A percentile compares a stretch with the other conserved stretches of the same genome.
Conservation (phyloP, 2,113 vertebrate species). For the Henicopernis longicauda region DNA sequence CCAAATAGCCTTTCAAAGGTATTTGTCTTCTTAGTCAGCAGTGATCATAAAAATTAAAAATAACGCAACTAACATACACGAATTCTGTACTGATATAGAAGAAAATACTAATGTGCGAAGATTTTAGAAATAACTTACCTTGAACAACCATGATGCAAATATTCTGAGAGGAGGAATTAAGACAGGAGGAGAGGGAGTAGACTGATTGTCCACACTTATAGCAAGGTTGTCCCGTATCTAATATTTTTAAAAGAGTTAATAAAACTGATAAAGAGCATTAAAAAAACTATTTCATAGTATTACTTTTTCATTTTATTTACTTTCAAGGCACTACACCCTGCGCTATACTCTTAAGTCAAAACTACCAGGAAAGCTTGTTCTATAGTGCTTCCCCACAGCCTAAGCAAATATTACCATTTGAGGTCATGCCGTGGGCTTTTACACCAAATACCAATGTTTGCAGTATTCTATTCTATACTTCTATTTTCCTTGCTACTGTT, state of each 20-base stretch:
- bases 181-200: slow-evolving; percentile 84
- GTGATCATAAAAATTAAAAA: rapidly evolving
- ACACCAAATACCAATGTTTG: not conserved
- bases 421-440: not conserved
- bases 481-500: not conserved
- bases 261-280: not conserved
- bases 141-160: slow-evolving; percentile 97
- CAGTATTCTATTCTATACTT: not conserved
- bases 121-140: slow-evolving; percentile 71
- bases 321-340: not conserved
- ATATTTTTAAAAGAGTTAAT: not conserved
- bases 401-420: not conserved
- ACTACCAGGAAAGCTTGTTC: not conserved
- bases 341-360: not conserved
- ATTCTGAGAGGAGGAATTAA: slow-evolving; percentile 96
- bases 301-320: not conserved
- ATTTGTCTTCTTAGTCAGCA: not conserved
- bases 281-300: not conserved
- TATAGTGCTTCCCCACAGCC: not conserved
- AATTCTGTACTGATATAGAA: rapidly evolving
- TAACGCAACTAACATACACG: not conserved
- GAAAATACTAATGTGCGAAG: not conserved
- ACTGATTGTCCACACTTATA: slow-evolving; percentile 91
- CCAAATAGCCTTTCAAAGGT: not conserved
- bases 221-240: slow-evolving; percentile 97